Evolutionary conservation across 2,113 vertebrate genomes (phyloP), one percentile per base, ranked within the genome.

Genomic region (Corythoichthys haematopterus): DNA sequence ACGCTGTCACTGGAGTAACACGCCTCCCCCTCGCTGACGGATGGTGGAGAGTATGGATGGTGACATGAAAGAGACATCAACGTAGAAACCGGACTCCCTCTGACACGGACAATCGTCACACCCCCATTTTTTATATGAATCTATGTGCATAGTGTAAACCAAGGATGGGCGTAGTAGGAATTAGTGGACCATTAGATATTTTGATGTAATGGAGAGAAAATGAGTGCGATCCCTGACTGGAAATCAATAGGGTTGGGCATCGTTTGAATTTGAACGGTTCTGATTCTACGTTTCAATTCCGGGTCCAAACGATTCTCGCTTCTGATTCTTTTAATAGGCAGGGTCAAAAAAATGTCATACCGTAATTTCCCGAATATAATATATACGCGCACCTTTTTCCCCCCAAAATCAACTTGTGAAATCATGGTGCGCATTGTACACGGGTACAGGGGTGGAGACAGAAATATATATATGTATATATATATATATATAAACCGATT

Each of bases 51-150:
- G 75, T 69, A 86, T 77, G 75, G 61, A 55, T 71, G 51, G 51
- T 65, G 87, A 87, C 82, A 79, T 78, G 78, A 90, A 81, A 81
- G 80, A 88, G 85, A 87, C 69, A 83, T 88, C 88, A 82, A 80
- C 66, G 59, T 4, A 45, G 6, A 61, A 43, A 14, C 14, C 16
- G 8, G 3, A 45, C 38, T 69, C 40, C 50, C 63, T 61, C 65
- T 36, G 66, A 62, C 64, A 64, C 4, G 3, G 62, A 74, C 74
- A 75, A 77, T 85, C 80, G 78, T 84, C 56, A 79, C 67, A 70
- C 75, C 66, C 79, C 79, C 79, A 20, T 43, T 62, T 46, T 46
- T 33, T 33, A 57, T 7, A 36, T 13, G 28, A 11, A 35, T 56
- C 53, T 35, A 56, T 4, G 28, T 56, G 53, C 53, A 33, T 56